A percentile compares a stretch with the other conserved stretches of the same genome.
Conservation (phyloP, 2,797 vertebrate genomes). For the Prunella strophiata region DNA sequence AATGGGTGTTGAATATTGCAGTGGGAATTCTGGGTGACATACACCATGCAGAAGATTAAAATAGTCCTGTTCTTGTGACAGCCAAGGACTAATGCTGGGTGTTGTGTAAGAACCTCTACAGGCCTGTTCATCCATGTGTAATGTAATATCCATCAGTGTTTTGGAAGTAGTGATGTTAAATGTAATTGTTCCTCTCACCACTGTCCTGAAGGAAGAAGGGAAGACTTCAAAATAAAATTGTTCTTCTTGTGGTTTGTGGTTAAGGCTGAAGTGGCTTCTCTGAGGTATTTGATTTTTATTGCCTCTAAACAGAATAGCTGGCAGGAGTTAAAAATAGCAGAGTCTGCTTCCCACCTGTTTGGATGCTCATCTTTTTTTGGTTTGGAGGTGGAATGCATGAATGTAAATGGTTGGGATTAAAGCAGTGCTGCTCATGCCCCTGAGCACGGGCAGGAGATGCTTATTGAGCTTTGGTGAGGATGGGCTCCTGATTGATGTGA, state of each 20-base stretch:
- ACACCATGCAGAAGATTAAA: neutral
- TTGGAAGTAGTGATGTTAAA: neutral
- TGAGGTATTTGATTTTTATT: slow-evolving; percentile 36
- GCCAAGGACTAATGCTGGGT: neutral
- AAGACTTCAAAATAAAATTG: neutral
- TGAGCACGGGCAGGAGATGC: neutral
- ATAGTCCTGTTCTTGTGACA: neutral
- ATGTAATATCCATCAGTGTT: neutral
- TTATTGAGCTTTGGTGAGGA: neutral
- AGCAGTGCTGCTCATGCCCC: neutral
- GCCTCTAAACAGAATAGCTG: neutral
- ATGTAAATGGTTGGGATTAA: neutral
- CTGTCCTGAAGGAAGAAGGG: neutral
- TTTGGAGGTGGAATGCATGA: neutral
- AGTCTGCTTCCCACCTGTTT: slow-evolving; percentile 59
- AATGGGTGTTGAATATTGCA: rapidly evolving
- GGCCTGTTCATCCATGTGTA: neutral
- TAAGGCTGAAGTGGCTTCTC: neutral
- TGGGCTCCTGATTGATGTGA: neutral
- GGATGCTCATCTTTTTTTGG: neutral
- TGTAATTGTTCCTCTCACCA: neutral
- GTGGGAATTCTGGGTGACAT: neutral
- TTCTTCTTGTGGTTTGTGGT: slow-evolving; percentile 33
- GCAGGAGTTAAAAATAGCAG: slow-evolving; percentile 46
- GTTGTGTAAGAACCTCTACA: neutral